These are phyloP conservation scores for Papilio dardanus DNA, from an alignment of 1,140 invertebrate genomes.

Conservation along the genomic window DNA sequence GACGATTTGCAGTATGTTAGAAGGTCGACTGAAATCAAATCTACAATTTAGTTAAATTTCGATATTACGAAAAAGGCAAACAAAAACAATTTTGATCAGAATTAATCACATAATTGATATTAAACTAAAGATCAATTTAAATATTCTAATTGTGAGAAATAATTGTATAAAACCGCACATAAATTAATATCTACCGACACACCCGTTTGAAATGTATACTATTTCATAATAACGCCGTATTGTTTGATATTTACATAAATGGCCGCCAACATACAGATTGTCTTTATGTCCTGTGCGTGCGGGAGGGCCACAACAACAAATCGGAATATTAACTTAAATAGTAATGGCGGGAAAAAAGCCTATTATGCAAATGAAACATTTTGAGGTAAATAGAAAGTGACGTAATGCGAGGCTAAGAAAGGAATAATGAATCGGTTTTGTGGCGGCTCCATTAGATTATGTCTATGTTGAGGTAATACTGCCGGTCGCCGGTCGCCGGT, in stretches of 20 bases:
- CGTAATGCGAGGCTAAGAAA: slow-evolving; percentile 72
- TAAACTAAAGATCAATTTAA: slow-evolving; percentile 29
- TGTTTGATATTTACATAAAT: slow-evolving; percentile 80
- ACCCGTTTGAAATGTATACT: slow-evolving; percentile 67
- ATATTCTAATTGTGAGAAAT: slow-evolving; percentile 49
- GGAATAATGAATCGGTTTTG: slow-evolving; percentile 74
- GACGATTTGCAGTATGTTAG: neutral
- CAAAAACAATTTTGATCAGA: neutral
- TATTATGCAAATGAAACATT: slow-evolving; percentile 82
- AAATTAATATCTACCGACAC: slow-evolving; percentile 62
- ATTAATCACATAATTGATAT: neutral
- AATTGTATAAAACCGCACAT: slow-evolving; percentile 61
- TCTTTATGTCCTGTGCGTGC: slow-evolving; percentile 81
- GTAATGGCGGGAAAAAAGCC: slow-evolving; percentile 79
- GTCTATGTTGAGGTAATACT: slow-evolving; percentile 40
- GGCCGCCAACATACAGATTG: slow-evolving; percentile 75
- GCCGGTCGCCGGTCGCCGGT: slow-evolving; percentile 22
- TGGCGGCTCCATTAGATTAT: slow-evolving; percentile 58
- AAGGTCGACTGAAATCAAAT: neutral
- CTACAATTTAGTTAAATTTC: neutral
- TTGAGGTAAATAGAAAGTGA: slow-evolving; percentile 79
- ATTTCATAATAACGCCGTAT: slow-evolving; percentile 76
- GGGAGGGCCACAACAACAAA: slow-evolving; percentile 69
- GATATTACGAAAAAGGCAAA: neutral
- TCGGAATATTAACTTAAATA: slow-evolving; percentile 81